Percentiles rank a stretch among this genome's conserved stretches.
Evolutionary conservation across 1,140 invertebrate species (phyloP).

Genomic region (Myzus persicae): DNA sequence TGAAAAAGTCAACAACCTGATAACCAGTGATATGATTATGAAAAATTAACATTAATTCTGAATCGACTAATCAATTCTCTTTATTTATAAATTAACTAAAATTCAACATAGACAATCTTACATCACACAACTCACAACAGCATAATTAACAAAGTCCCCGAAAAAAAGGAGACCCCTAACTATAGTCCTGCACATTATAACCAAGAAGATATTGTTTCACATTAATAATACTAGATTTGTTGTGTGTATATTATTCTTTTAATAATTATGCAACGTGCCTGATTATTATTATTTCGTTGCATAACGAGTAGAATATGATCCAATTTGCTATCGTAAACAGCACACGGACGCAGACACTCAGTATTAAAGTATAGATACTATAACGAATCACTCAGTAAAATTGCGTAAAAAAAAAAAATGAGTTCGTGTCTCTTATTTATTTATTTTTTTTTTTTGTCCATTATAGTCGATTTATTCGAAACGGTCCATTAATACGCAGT

Average conservation of each 20-base stretch:
- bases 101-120: neutral
- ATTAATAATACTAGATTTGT: neutral
- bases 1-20: neutral
- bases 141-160: neutral
- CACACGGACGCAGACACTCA: neutral
- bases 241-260: neutral
- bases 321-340: neutral
- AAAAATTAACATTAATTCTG: neutral
- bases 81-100: neutral
- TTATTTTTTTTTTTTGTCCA: neutral
- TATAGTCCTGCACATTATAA: neutral
- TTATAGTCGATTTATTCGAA: conserved; percentile 17
- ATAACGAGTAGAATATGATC: neutral
- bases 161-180: neutral
- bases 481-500: neutral
- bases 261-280: neutral
- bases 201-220: neutral
- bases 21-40: neutral
- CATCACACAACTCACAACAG: neutral
- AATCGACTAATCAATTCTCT: neutral
- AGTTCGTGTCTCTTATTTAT: neutral
- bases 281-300: neutral
- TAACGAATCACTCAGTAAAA: neutral
- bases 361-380: neutral
- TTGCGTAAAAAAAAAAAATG: neutral